A percentile compares a stretch with the other conserved stretches of the same genome.
These are phyloP conservation scores for Exephanes ischioxanthus DNA, from an alignment of 2,888 invertebrate species.

Conservation along the genomic window DNA sequence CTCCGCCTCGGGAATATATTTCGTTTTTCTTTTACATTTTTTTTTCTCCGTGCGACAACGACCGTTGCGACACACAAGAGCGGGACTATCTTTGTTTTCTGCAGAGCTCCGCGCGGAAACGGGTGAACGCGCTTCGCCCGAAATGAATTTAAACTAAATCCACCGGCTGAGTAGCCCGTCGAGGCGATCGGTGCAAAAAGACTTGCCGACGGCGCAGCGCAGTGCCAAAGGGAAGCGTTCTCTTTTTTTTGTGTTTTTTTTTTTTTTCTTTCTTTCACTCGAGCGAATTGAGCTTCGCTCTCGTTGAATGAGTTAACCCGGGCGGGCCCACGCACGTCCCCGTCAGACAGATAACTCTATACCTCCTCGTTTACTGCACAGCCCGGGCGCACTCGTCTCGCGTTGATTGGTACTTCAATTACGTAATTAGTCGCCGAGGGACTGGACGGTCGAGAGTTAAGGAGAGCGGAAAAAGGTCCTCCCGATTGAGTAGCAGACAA, in stretches of 20 bases:
- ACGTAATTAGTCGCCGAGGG: conserved; percentile 70
- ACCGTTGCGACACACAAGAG: not conserved
- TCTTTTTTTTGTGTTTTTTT: conserved; percentile 51
- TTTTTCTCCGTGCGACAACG: not conserved
- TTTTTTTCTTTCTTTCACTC: conserved; percentile 41
- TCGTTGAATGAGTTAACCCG: conserved; percentile 42
- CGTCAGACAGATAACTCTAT: conserved; percentile 31
- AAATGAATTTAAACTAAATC: conserved; percentile 57
- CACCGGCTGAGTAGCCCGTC: not conserved
- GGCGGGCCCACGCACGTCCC: conserved; percentile 47
- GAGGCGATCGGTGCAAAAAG: not conserved
- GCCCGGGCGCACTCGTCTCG: conserved; percentile 46
- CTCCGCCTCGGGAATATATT: too few species aligned
- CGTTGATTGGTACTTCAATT: conserved; percentile 71
- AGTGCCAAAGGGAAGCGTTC: conserved; percentile 29
- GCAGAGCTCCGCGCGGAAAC: conserved; percentile 27
- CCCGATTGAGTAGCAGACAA: conserved; percentile 55
- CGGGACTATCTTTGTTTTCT: conserved; percentile 10
- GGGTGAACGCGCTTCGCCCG: conserved; percentile 13
- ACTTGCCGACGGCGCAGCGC: conserved; percentile 19
- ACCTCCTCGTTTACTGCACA: conserved; percentile 22
- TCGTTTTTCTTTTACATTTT: not conserved
- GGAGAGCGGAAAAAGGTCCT: conserved; percentile 65
- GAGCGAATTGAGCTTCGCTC: conserved; percentile 62
- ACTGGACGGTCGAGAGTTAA: conserved; percentile 59